A percentile compares a stretch with the other conserved stretches of the same genome.
Conservation (phyloP, 2,113 vertebrate genomes). For the Hypocryptadius cinnamomeus region DNA sequence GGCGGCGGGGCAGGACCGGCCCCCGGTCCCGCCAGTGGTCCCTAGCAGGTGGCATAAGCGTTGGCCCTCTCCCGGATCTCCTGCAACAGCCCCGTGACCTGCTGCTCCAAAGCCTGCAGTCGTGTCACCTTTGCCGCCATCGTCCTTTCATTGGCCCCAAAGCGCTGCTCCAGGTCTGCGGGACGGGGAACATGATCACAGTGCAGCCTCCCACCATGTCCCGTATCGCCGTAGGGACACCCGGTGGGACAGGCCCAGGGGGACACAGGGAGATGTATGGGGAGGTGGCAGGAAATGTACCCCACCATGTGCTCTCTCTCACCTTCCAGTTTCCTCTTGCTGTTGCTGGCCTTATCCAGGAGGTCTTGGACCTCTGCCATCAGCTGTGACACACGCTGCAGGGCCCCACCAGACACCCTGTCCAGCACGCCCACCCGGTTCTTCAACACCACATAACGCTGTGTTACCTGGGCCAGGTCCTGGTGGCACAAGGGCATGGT, state of each 20-base stretch:
- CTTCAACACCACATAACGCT: conserved; percentile 65
- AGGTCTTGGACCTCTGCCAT: conserved; percentile 73
- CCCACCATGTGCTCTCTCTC: not conserved
- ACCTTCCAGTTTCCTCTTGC: conserved; percentile 74
- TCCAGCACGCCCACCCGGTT: conserved; percentile 58
- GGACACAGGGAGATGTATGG: rapidly evolving
- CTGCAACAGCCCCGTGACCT: conserved; percentile 61
- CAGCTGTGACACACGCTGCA: conserved; percentile 59
- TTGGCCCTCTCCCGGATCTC: conserved; percentile 61
- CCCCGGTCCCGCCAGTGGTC: not conserved
- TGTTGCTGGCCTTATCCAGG: conserved; percentile 68
- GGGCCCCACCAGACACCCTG: not conserved
- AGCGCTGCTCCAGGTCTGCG: conserved; percentile 73
- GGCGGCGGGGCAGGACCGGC: not conserved
- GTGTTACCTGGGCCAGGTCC: conserved; percentile 72
- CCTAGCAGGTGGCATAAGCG: conserved; percentile 71
- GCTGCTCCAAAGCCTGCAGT: conserved; percentile 68
- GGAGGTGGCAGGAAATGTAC: not conserved
- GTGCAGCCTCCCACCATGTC: not conserved
- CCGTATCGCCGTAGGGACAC: rapidly evolving
- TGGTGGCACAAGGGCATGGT: not conserved
- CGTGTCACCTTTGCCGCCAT: conserved; percentile 69
- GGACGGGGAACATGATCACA: not conserved
- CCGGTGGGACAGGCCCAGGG: not conserved
- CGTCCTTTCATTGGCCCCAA: conserved; percentile 69